These are phyloP conservation scores for Dermochelys coriacea DNA, from an alignment of 2,797 vertebrate genomes.

Conservation along the genomic window DNA sequence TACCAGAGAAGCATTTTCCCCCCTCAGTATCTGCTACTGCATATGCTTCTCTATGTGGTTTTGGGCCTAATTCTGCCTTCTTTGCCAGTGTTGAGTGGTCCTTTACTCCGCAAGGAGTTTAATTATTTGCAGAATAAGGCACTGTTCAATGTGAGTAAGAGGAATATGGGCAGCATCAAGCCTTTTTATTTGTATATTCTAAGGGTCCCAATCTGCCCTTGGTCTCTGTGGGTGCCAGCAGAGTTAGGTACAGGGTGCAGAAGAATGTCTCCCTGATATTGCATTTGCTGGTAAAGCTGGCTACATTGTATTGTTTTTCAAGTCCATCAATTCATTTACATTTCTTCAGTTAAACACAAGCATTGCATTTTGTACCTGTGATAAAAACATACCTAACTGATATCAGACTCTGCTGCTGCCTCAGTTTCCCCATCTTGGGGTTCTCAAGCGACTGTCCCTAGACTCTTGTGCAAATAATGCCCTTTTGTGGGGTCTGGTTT, in stretches of 20 bases:
- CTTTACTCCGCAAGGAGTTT: not conserved
- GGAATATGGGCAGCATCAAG: not conserved
- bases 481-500: no score
- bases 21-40: not conserved
- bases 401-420: no score
- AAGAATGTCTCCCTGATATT: not conserved
- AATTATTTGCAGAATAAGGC: not conserved
- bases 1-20: not conserved
- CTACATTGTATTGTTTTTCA: no score
- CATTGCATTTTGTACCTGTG: no score
- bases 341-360: no score
- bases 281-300: no score
- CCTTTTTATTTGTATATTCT: not conserved
- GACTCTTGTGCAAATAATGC: no score
- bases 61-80: not conserved
- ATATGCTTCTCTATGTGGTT: not conserved
- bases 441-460: no score
- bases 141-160: not conserved
- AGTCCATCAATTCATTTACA: no score
- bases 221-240: not conserved
- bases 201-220: not conserved
- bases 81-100: not conserved
- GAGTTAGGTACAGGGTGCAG: not conserved
- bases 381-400: no score
- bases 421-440: no score